Conservation (phyloP, 2,797 vertebrate species). For the Platalea minor region DNA sequence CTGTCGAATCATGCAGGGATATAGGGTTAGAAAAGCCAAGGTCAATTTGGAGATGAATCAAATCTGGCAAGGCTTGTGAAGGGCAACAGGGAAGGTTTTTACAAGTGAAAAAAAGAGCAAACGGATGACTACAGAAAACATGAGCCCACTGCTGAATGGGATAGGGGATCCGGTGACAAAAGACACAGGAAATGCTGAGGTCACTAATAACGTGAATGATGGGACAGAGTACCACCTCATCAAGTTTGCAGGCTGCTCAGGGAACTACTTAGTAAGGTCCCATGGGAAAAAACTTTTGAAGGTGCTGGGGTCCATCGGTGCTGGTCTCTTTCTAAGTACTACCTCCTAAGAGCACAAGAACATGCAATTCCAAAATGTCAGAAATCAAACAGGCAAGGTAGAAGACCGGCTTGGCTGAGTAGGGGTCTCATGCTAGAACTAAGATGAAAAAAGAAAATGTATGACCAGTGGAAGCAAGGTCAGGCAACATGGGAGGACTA, state of each 20-base stretch:
- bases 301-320: no score
- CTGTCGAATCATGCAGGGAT: neutral
- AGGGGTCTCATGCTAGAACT: no score
- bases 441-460: no score
- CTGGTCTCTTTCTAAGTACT: no score
- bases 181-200: neutral
- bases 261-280: no score
- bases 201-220: neutral
- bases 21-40: neutral
- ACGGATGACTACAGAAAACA: neutral
- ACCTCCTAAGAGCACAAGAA: no score
- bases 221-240: neutral
- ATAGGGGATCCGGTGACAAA: neutral
- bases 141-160: neutral
- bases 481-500: no score
- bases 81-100: neutral
- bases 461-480: no score
- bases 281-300: no score
- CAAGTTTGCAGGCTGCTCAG: neutral
- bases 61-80: neutral
- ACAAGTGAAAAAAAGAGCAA: neutral
- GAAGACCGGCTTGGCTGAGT: no score
- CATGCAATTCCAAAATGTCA: no score
- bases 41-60: neutral
- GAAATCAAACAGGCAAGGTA: no score